Percentiles rank a stretch among this genome's conserved stretches.
These are phyloP conservation scores for Neopipo cinnamomea DNA, from an alignment of 2,113 vertebrate species.

Conservation along the genomic window DNA sequence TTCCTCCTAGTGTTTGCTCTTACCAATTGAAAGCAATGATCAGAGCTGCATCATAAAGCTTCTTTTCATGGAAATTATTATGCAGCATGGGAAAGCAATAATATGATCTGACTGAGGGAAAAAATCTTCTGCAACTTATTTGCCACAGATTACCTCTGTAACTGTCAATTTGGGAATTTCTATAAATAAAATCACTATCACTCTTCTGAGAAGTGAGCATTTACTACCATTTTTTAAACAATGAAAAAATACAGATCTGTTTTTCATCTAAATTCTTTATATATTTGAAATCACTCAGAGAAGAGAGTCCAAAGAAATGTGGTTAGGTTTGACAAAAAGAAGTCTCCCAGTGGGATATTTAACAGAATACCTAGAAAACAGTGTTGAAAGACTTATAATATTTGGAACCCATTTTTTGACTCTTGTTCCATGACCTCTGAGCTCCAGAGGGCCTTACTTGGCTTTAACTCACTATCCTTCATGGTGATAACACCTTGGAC, in stretches of 20 bases:
- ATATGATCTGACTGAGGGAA: not conserved
- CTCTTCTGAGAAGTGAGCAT: conserved; percentile 45
- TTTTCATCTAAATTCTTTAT: conserved; percentile 70
- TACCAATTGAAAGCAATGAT: not conserved
- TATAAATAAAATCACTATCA: conserved; percentile 62
- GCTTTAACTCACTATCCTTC: conserved; percentile 22
- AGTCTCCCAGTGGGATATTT: conserved; percentile 46
- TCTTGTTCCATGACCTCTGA: conserved; percentile 32
- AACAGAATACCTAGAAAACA: conserved; percentile 60
- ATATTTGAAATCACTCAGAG: conserved; percentile 51
- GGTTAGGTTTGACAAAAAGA: conserved; percentile 59
- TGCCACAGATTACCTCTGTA: conserved; percentile 42
- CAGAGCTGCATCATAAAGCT: not conserved
- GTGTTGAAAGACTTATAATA: conserved; percentile 55
- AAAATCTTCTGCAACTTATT: conserved; percentile 28
- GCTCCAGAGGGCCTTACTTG: conserved; percentile 13
- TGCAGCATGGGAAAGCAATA: conserved; percentile 5
- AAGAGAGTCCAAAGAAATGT: conserved; percentile 60
- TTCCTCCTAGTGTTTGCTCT: not conserved
- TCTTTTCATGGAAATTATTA: conserved; percentile 11
- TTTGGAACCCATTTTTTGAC: conserved; percentile 16
- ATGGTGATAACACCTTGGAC: not conserved
- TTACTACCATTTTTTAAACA: conserved; percentile 48
- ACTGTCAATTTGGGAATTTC: conserved; percentile 51
- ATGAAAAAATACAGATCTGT: conserved; percentile 58